Conservation (phyloP, 2,113 vertebrate genomes). For the Aleadryas rufinucha region DNA sequence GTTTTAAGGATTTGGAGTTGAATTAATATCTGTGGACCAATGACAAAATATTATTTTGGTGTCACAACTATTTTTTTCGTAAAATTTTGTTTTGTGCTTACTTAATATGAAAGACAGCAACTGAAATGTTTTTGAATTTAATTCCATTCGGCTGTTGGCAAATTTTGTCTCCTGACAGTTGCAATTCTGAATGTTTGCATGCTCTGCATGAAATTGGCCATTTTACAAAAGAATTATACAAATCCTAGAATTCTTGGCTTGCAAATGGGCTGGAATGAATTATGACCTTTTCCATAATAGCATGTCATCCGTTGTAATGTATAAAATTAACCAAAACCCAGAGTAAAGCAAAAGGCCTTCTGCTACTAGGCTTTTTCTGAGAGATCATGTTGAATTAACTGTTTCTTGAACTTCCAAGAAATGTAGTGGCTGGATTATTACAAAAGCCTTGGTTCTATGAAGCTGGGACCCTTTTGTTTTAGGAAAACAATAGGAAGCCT, state of each 20-base stretch:
- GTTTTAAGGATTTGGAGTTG: neutral
- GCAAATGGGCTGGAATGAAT: constrained; percentile 17
- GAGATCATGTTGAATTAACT: neutral
- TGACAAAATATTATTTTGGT: neutral
- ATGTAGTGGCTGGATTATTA: neutral
- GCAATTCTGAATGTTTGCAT: neutral
- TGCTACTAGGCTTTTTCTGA: neutral
- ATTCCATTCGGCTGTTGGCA: neutral
- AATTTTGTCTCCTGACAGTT: constrained; percentile 14
- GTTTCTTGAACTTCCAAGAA: neutral
- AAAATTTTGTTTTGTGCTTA: neutral
- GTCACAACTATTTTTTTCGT: neutral
- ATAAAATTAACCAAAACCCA: constrained; percentile 14
- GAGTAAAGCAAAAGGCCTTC: neutral
- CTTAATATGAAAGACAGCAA: neutral
- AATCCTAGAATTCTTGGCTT: constrained; percentile 21
- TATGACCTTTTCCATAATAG: constrained; percentile 5
- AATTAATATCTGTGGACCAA: neutral
- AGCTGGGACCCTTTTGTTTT: neutral
- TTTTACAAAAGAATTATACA: constrained; percentile 27
- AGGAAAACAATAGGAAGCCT: neutral
- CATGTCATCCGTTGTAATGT: neutral
- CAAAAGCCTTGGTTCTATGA: neutral
- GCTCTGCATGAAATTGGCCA: neutral
- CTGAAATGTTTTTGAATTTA: neutral